Conservation (phyloP, 1,140 invertebrate species). For the Drusus annulatus region DNA sequence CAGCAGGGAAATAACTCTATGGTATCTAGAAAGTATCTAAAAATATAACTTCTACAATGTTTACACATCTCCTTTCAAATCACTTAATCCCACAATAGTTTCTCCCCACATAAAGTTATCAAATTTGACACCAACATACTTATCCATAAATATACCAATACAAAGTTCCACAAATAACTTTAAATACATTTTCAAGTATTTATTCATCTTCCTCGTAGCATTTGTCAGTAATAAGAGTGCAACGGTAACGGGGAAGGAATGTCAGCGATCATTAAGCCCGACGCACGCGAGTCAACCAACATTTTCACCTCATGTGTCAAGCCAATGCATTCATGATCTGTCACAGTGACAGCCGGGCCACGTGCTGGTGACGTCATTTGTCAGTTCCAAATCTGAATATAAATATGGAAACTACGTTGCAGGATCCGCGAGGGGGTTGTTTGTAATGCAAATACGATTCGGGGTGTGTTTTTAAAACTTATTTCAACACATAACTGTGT, state of each 20-base stretch:
- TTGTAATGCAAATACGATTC: too few species aligned
- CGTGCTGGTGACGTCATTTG: slow-evolving; percentile 34
- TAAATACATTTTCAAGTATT: background rate
- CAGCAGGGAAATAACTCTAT: too few species aligned
- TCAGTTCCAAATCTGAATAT: background rate
- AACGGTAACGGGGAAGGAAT: background rate
- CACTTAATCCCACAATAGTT: too few species aligned
- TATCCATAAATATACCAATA: too few species aligned
- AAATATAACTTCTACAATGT: too few species aligned
- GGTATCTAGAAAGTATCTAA: too few species aligned
- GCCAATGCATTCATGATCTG: slow-evolving; percentile 45
- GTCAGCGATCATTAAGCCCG: slow-evolving; percentile 32
- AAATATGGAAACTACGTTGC: background rate
- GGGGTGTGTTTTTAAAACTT: too few species aligned
- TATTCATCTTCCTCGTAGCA: slow-evolving; percentile 6
- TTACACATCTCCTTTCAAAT: too few species aligned
- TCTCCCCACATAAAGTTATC: too few species aligned
- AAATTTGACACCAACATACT: too few species aligned
- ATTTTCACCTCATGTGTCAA: slow-evolving; percentile 57
- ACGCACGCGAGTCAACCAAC: slow-evolving; percentile 1
- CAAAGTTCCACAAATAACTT: background rate
- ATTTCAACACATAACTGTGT: too few species aligned
- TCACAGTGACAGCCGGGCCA: slow-evolving; percentile 43
- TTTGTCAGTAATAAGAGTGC: slow-evolving; percentile 36
- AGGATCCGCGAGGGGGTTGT: background rate